phyloP scores from a whole-genome alignment of 2,888 invertebrate genomes.

The Lithodes maja region DNA sequence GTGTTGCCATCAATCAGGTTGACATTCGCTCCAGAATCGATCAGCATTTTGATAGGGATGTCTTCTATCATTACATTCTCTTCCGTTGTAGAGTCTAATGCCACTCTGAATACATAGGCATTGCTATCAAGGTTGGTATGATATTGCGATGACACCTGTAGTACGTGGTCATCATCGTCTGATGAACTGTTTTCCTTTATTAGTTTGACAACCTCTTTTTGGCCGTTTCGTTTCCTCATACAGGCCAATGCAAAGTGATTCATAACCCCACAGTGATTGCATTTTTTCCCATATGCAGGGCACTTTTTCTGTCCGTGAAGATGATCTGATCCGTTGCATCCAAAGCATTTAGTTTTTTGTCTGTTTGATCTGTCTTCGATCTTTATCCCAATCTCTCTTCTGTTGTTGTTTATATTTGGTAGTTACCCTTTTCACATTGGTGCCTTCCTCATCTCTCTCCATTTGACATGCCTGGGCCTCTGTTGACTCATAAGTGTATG shows the following conservation, averaged over 20 bases:
- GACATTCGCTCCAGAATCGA: background rate
- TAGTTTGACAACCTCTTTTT: background rate
- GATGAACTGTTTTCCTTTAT: background rate
- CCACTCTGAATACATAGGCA: background rate
- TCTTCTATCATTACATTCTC: background rate
- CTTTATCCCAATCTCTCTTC: background rate
- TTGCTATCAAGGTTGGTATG: background rate
- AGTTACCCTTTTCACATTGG: constrained; percentile 1
- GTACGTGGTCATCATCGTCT: background rate
- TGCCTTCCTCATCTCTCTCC: background rate
- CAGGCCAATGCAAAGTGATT: constrained; percentile 24
- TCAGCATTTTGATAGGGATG: constrained; percentile 2
- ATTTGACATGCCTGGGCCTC: no score
- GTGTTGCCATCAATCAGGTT: background rate
- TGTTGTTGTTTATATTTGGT: constrained; percentile 26
- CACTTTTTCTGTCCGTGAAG: constrained; percentile 1
- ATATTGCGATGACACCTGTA: background rate
- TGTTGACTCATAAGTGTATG: background rate
- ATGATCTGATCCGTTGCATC: background rate
- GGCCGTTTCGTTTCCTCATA: constrained; percentile 4
- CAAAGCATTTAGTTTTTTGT: constrained; percentile 7
- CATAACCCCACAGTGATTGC: constrained; percentile 22
- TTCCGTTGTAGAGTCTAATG: background rate
- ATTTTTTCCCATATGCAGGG: constrained; percentile 24
- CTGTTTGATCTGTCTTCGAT: background rate